These are phyloP conservation scores for Cryptoblepharus egeriae DNA, from an alignment of 2,797 vertebrate genomes.

Conservation along the genomic window DNA sequence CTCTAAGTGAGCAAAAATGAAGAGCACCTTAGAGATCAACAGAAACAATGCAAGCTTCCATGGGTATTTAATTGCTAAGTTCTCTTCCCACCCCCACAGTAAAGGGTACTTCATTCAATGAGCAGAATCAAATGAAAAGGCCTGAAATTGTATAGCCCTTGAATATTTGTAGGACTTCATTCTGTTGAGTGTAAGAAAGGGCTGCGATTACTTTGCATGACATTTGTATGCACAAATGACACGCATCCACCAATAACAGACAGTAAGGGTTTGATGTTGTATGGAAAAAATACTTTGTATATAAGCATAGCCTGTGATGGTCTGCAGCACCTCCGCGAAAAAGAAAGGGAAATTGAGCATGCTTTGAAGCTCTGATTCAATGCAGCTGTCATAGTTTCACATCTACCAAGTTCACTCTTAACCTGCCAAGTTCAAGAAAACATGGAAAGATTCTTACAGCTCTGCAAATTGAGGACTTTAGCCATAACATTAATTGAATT, in stretches of 20 bases:
- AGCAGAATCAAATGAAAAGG: background rate
- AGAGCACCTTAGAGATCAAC: background rate
- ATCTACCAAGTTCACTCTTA: constrained; percentile 47
- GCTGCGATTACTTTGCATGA: background rate
- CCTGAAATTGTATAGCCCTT: background rate
- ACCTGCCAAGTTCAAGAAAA: constrained; percentile 55
- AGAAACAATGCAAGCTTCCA: background rate
- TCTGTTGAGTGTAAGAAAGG: background rate
- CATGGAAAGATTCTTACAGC: constrained; percentile 31
- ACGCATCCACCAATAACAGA: too few species aligned
- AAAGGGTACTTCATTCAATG: background rate
- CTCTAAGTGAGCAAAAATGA: background rate
- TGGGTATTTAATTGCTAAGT: background rate
- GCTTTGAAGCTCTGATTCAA: constrained; percentile 7
- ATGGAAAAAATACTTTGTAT: constrained; percentile 17
- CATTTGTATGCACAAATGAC: background rate
- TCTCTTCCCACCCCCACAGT: background rate
- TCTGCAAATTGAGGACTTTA: background rate
- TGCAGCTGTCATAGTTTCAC: constrained; percentile 59
- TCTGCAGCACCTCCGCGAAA: constrained; percentile 50
- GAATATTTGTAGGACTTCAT: background rate
- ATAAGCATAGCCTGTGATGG: constrained; percentile 45
- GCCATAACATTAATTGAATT: background rate
- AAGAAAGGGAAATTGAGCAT: constrained; percentile 34
- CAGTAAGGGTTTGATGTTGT: background rate